These are phyloP conservation scores for Pardosa pseudoannulata DNA, from an alignment of 2,888 invertebrate species.

Conservation along the genomic window DNA sequence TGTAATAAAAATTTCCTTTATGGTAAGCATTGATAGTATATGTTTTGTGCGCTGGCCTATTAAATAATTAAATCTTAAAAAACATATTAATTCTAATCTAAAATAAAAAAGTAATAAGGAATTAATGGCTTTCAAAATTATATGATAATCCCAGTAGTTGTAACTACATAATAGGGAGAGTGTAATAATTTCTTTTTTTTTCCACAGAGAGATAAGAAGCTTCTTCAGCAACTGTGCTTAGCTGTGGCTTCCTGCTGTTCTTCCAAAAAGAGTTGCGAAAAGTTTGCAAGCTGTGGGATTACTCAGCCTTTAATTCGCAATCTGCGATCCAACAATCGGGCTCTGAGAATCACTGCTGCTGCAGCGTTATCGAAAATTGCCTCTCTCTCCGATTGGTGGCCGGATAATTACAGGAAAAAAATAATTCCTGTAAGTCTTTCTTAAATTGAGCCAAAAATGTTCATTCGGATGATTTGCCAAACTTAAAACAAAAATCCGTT, in stretches of 20 bases:
- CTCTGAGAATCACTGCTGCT: constrained; percentile 48
- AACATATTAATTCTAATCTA: too few species aligned
- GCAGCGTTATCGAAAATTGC: constrained; percentile 46
- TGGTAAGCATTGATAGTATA: too few species aligned
- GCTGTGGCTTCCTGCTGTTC: constrained; percentile 60
- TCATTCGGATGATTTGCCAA: too few species aligned
- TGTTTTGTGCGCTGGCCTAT: too few species aligned
- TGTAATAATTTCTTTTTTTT: neutral
- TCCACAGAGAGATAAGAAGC: constrained; percentile 55
- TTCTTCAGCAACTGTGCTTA: constrained; percentile 56
- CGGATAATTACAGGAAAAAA: constrained; percentile 26
- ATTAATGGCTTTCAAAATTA: too few species aligned
- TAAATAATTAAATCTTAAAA: too few species aligned
- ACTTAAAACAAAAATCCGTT: too few species aligned
- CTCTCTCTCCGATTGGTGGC: constrained; percentile 49
- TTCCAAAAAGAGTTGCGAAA: constrained; percentile 59
- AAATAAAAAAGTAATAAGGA: too few species aligned
- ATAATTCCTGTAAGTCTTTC: constrained; percentile 50
- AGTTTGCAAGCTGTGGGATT: constrained; percentile 58
- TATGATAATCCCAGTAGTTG: too few species aligned
- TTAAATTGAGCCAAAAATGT: too few species aligned
- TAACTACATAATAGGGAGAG: too few species aligned
- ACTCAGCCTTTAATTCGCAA: constrained; percentile 35
- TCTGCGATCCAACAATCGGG: constrained; percentile 39
- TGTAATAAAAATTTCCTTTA: too few species aligned